These are phyloP conservation scores for Drosophila fuyamai DNA, from an alignment of 1,140 invertebrate species.

Conservation along the genomic window DNA sequence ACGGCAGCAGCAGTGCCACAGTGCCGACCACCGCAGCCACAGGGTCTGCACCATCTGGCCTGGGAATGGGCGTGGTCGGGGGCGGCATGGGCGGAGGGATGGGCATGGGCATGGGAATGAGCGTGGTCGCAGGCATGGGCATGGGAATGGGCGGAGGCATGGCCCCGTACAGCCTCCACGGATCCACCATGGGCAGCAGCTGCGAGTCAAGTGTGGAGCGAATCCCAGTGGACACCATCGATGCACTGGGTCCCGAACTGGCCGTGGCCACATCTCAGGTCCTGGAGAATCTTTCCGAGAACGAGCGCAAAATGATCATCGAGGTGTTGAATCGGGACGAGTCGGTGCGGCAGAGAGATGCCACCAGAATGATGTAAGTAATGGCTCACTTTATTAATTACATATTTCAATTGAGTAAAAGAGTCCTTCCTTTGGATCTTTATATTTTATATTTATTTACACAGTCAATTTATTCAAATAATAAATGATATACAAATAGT, in stretches of 20 bases:
- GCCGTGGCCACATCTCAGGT: slow-evolving; percentile 81
- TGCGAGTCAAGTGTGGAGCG: slow-evolving; percentile 66
- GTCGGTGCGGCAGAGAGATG: slow-evolving; percentile 80
- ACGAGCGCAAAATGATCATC: slow-evolving; percentile 84
- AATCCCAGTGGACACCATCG: slow-evolving; percentile 77
- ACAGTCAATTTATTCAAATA: too few relatives aligned
- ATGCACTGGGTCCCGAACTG: slow-evolving; percentile 78
- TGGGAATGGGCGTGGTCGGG: slow-evolving; percentile 33
- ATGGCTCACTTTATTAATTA: background rate
- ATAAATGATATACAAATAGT: too few relatives aligned
- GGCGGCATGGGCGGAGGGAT: slow-evolving; percentile 31
- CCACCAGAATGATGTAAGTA: slow-evolving; percentile 84
- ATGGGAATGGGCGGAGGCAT: slow-evolving; percentile 26
- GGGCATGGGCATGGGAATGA: slow-evolving; percentile 49
- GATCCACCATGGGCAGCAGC: slow-evolving; percentile 51
- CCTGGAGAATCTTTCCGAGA: slow-evolving; percentile 83
- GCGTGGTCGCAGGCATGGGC: slow-evolving; percentile 29
- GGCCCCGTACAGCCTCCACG: slow-evolving; percentile 23
- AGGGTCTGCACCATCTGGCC: slow-evolving; percentile 26
- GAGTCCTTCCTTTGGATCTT: too few relatives aligned
- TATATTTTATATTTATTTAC: background rate
- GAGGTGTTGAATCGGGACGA: slow-evolving; percentile 84
- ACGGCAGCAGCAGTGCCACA: slow-evolving; percentile 43
- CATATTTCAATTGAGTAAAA: background rate
- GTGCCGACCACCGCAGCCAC: slow-evolving; percentile 27